These are phyloP conservation scores for Platycercus adscitus DNA, from an alignment of 2,113 vertebrate species.

Conservation along the genomic window DNA sequence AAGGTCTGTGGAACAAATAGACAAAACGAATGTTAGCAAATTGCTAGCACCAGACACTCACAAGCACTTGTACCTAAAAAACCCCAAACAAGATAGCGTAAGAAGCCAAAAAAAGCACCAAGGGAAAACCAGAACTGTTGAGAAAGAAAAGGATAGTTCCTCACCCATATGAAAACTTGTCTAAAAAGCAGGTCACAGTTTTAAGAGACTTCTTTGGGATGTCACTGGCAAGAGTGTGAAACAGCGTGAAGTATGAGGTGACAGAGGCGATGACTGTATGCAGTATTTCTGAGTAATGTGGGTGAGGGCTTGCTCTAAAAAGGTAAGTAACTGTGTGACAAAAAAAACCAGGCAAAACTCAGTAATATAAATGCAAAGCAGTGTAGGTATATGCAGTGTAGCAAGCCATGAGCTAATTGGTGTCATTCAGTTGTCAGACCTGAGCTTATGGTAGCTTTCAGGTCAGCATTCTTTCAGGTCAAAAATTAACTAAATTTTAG, in stretches of 20 bases:
- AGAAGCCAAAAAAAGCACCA: not conserved
- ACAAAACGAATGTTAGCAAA: not conserved
- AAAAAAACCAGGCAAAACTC: not conserved
- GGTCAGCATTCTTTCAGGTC: not conserved
- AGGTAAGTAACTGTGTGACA: not conserved
- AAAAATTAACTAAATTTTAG: not conserved
- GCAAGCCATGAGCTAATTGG: not conserved
- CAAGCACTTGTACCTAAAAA: not conserved
- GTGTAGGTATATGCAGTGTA: not conserved
- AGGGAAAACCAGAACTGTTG: not conserved
- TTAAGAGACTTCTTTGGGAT: not conserved
- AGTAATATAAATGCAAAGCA: not conserved
- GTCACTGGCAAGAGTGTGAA: not conserved
- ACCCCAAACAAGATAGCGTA: accelerated
- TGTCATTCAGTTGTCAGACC: not conserved
- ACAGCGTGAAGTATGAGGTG: not conserved
- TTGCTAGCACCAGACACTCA: not conserved
- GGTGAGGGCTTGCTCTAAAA: not conserved
- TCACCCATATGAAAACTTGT: not conserved
- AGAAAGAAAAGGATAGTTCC: not conserved
- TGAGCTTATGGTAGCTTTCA: not conserved
- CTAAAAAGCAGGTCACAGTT: not conserved
- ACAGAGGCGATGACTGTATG: not conserved
- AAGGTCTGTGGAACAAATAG: not conserved
- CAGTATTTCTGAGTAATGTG: not conserved